Conservation (phyloP, 1,140 invertebrate species). For the Drosophila triauraria region DNA sequence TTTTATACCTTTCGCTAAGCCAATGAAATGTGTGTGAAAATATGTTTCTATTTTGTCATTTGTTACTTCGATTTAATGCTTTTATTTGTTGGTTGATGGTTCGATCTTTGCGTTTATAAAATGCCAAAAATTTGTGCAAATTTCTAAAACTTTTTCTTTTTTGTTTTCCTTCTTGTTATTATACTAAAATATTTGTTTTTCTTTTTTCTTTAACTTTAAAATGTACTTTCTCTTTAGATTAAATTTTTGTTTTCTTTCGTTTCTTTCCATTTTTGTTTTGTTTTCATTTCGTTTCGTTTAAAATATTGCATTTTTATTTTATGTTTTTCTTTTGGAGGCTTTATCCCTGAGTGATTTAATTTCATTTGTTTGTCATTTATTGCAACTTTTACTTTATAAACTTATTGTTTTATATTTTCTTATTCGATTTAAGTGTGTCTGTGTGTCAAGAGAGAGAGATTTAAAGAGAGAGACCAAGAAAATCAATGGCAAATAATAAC, state of each 20-base stretch:
- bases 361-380: conserved; percentile 84
- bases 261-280: conserved; percentile 42
- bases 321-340: conserved; percentile 79
- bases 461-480: conserved; percentile 48
- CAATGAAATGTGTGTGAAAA: conserved; percentile 74
- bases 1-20: conserved; percentile 75
- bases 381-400: conserved; percentile 79
- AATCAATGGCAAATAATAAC: conserved; percentile 52
- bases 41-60: conserved; percentile 62
- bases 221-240: conserved; percentile 59
- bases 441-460: conserved; percentile 47
- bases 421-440: conserved; percentile 63
- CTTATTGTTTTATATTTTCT: conserved; percentile 79
- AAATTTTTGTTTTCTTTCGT: conserved; percentile 53
- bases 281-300: conserved; percentile 64
- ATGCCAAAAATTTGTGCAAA: conserved; percentile 83
- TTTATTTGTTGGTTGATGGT: conserved; percentile 41
- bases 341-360: conserved; percentile 84
- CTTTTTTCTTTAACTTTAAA: conserved; percentile 64
- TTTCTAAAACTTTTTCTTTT: conserved; percentile 70
- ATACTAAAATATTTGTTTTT: conserved; percentile 74
- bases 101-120: conserved; percentile 66
- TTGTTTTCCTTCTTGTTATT: conserved; percentile 47
- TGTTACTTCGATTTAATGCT: conserved; percentile 59
- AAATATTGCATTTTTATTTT: conserved; percentile 83